These are phyloP conservation scores for Notodonta ziczac DNA, from an alignment of 2,888 invertebrate species.

Conservation along the genomic window DNA sequence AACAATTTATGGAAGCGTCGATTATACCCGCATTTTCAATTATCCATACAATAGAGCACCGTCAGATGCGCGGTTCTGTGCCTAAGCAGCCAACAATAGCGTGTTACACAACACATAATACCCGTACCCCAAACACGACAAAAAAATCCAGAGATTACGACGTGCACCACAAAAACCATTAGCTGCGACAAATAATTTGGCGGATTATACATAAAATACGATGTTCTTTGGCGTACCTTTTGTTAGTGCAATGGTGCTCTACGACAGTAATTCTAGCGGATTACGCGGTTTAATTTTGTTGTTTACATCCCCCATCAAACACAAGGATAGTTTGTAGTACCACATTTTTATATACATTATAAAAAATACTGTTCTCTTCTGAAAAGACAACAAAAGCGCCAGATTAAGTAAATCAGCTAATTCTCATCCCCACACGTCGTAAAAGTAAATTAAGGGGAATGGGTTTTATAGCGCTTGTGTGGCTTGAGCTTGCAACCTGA, in stretches of 20 bases:
- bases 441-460: conserved; percentile 9
- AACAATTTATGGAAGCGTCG: conserved; percentile 56
- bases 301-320: background rate
- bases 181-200: conserved; percentile 65
- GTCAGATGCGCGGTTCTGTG: conserved; percentile 56
- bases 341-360: background rate
- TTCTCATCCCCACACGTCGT: conserved; percentile 1
- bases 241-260: conserved; percentile 53
- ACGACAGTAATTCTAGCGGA: conserved; percentile 46
- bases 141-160: conserved; percentile 62
- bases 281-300: conserved; percentile 24
- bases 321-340: background rate
- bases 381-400: background rate
- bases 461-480: background rate
- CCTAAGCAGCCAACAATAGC: conserved; percentile 61
- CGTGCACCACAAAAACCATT: conserved; percentile 56
- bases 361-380: background rate
- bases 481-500: conserved; percentile 2
- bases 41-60: conserved; percentile 65
- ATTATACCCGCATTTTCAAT: conserved; percentile 76
- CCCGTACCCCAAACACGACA: conserved; percentile 58
- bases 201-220: conserved; percentile 62
- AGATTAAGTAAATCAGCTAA: background rate
- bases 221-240: conserved; percentile 48
- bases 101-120: conserved; percentile 70